Conservation (phyloP, 1,140 invertebrate species). For the Scaptomyza montana region DNA sequence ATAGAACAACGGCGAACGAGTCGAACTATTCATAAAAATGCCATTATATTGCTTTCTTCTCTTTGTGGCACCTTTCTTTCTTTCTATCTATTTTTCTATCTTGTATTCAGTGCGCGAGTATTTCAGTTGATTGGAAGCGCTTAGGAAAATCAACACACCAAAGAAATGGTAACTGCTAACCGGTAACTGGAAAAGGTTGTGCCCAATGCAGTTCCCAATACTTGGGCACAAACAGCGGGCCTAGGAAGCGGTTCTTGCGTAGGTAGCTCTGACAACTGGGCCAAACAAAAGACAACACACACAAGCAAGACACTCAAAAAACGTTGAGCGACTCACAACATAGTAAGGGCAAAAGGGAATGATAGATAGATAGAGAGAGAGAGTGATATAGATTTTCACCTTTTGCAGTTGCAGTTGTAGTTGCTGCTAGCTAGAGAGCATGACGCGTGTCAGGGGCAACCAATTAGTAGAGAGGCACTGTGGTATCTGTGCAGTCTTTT, state of each 20-base stretch:
- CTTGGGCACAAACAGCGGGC: conserved; percentile 20
- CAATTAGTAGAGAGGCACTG: conserved; percentile 57
- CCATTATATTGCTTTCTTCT: conserved; percentile 73
- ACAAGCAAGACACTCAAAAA: conserved; percentile 8
- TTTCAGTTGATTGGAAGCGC: conserved; percentile 44
- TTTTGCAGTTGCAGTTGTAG: conserved; percentile 33
- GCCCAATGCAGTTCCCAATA: conserved; percentile 32
- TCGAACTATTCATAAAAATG: conserved; percentile 75
- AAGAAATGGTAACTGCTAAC: conserved; percentile 33
- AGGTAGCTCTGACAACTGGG: conserved; percentile 48
- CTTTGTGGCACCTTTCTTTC: conserved; percentile 65
- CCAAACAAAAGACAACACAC: conserved; percentile 39
- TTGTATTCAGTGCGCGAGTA: conserved; percentile 15
- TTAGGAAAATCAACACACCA: conserved; percentile 58
- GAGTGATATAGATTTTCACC: conserved; percentile 50
- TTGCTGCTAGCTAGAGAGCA: conserved; percentile 47
- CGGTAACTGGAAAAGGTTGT: conserved; percentile 42
- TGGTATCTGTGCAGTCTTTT: conserved; percentile 61
- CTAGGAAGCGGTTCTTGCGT: conserved; percentile 36
- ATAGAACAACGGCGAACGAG: conserved; percentile 42
- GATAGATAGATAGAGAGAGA: background rate
- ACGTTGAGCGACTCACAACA: background rate
- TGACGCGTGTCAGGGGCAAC: conserved; percentile 73
- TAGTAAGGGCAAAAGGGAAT: background rate
- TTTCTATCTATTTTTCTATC: conserved; percentile 20